Evolutionary conservation across 2,797 vertebrate species (phyloP).

Genomic region (Geotrypetes seraphini): DNA sequence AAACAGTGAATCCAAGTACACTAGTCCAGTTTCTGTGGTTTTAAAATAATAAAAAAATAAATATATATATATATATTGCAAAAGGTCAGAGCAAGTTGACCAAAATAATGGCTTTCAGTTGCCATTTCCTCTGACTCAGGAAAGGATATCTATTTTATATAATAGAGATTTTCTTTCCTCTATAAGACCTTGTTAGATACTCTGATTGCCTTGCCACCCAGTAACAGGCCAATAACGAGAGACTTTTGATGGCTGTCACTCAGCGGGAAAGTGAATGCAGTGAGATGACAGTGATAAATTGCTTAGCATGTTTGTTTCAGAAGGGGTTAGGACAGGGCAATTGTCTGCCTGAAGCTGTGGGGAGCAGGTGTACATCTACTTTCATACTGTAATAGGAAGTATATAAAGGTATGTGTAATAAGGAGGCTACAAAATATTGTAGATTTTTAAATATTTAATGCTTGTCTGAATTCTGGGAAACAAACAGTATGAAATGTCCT

Average conservation of each 20-base stretch:
- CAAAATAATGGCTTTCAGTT: too few relatives aligned
- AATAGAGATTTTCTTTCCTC: conserved; percentile 15
- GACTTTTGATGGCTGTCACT: conserved; percentile 32
- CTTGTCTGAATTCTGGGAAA: conserved; percentile 3
- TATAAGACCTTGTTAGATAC: conserved; percentile 19
- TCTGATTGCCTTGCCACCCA: conserved; percentile 30
- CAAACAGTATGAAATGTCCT: not conserved
- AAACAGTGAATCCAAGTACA: too few relatives aligned
- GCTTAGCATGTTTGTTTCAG: conserved; percentile 25
- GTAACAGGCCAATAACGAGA: conserved; percentile 18
- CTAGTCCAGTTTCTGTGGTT: too few relatives aligned
- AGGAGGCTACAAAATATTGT: conserved; percentile 1
- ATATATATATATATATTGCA: too few relatives aligned
- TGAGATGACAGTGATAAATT: conserved; percentile 37
- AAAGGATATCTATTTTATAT: not conserved
- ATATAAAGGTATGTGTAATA: not conserved
- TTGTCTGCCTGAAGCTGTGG: conserved; percentile 20
- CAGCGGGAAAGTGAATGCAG: conserved; percentile 22
- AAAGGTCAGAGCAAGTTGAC: too few relatives aligned
- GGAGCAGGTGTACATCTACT: conserved; percentile 2
- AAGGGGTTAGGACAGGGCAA: conserved; percentile 30
- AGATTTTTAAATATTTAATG: conserved; percentile 5
- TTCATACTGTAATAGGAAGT: conserved; percentile 7
- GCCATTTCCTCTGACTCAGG: not conserved
- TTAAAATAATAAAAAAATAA: too few relatives aligned